phyloP scores from a whole-genome alignment of 2,888 invertebrate genomes.

The Drosophila formosana region DNA sequence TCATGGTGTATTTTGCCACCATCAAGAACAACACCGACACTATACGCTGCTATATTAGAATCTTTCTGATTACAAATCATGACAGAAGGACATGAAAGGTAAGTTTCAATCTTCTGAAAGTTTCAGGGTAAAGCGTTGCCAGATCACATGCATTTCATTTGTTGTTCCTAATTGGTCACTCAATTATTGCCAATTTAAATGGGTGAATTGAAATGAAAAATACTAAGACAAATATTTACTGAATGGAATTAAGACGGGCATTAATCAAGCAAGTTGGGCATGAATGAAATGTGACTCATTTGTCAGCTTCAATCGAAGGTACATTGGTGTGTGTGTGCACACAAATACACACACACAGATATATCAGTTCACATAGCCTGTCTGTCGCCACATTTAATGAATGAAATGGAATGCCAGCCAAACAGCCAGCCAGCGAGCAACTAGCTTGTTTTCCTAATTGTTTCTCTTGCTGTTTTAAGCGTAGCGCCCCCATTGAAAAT shows the following conservation, averaged over 20 bases:
- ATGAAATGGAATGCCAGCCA: slow-evolving; percentile 72
- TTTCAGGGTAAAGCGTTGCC: slow-evolving; percentile 29
- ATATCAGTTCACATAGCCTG: slow-evolving; percentile 52
- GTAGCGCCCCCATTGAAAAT: slow-evolving; percentile 64
- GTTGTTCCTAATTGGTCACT: slow-evolving; percentile 34
- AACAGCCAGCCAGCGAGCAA: slow-evolving; percentile 36
- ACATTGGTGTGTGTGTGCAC: slow-evolving; percentile 5
- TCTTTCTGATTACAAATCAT: slow-evolving; percentile 94
- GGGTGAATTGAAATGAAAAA: slow-evolving; percentile 45
- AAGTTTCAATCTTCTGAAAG: slow-evolving; percentile 85
- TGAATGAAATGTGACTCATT: slow-evolving; percentile 56
- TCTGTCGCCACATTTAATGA: slow-evolving; percentile 79
- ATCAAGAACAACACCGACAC: slow-evolving; percentile 85
- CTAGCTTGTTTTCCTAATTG: slow-evolving; percentile 66
- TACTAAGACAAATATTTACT: slow-evolving; percentile 32
- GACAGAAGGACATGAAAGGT: slow-evolving; percentile 97
- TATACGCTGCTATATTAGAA: slow-evolving; percentile 92
- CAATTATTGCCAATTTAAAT: slow-evolving; percentile 58
- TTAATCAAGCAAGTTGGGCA: slow-evolving; percentile 37
- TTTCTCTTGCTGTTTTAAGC: slow-evolving; percentile 66
- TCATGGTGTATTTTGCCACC: slow-evolving; percentile 92
- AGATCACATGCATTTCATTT: slow-evolving; percentile 24
- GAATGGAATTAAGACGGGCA: slow-evolving; percentile 46
- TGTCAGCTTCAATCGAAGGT: slow-evolving; percentile 45
- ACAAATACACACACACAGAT: neutral